phyloP scores from a whole-genome alignment of 1,140 invertebrate species.

The Pantala flavescens region DNA sequence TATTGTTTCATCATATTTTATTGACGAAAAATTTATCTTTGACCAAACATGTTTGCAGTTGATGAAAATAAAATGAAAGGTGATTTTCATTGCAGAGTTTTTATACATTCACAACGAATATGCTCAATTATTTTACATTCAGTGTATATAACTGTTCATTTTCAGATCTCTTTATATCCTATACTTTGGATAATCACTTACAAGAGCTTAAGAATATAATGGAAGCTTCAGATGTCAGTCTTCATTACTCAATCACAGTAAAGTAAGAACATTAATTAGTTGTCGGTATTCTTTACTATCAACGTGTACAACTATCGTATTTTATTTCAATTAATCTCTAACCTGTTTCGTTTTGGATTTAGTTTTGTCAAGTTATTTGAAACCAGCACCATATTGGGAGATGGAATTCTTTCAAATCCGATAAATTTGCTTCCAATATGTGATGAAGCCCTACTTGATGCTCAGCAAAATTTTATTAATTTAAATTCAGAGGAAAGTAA shows the following conservation, averaged over 20 bases:
- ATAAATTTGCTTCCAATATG: slow-evolving; percentile 45
- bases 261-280: slow-evolving; percentile 32
- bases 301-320: too few relatives aligned
- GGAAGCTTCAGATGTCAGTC: slow-evolving; percentile 29
- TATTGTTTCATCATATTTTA: too few relatives aligned
- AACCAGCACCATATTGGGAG: slow-evolving; percentile 41
- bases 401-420: slow-evolving; percentile 45
- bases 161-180: slow-evolving; percentile 31
- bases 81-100: too few relatives aligned
- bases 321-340: too few relatives aligned
- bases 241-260: slow-evolving; percentile 37
- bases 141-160: too few relatives aligned
- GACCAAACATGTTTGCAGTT: too few relatives aligned
- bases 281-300: background rate
- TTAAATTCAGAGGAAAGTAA: slow-evolving; percentile 29
- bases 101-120: too few relatives aligned
- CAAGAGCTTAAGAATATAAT: slow-evolving; percentile 38
- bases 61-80: too few relatives aligned
- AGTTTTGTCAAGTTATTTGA: slow-evolving; percentile 56
- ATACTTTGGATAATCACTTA: slow-evolving; percentile 31
- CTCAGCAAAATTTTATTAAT: slow-evolving; percentile 43
- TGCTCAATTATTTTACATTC: too few relatives aligned
- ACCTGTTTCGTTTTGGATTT: slow-evolving; percentile 24
- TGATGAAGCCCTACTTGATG: slow-evolving; percentile 47
- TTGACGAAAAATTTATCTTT: too few relatives aligned